Evolutionary conservation across 2,888 invertebrate genomes (phyloP), one percentile per base, ranked within the genome.

Genomic region (Clistopyga incitator): DNA sequence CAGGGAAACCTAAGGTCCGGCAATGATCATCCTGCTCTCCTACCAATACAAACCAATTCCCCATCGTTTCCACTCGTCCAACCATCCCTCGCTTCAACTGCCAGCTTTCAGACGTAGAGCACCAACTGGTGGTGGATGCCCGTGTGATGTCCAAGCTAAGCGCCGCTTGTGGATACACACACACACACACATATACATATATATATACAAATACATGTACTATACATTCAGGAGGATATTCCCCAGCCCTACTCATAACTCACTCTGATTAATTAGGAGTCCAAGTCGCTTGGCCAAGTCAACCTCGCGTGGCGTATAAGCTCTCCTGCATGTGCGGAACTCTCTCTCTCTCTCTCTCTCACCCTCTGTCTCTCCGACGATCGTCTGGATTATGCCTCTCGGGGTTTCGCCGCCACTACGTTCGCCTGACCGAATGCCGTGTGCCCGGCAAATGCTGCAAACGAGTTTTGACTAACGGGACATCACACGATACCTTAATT

Each of bases 201-300:
- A 47, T 42, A 59, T 59, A 10, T 6, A 18, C 67, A n/a, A n/a
- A 67, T 20, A 47, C 38, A 59, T 45, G 38, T 56, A 29, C 13
- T 56, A n/a, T 23, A 65, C 25, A 23, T 70, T 68, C 75, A 71
- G 84, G 81, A 84, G 83, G 82, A 84, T 82, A 84, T 85, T 77
- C 84, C 84, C 78, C 72, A 52, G 72, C 80, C 74, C 71, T 68
- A 45, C 74, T 81, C 86, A 86, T 86, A 86, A 86, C 84, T 86
- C 86, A 86, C 81, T 86, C 82, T 85, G 86, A 86, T 86, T 86
- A 86, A 86, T 86, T 86, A 86, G 82, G 79, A 84, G 84, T 82
- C 79, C 81, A 77, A 82, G 81, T 81, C 77, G 78, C 81, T 78
- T 70, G 84, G 78, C 52, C 80, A 68, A 81, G 81, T 78, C 76